Evolutionary conservation across 2,797 vertebrate species (phyloP).

Genomic region (Trachurus trachurus): DNA sequence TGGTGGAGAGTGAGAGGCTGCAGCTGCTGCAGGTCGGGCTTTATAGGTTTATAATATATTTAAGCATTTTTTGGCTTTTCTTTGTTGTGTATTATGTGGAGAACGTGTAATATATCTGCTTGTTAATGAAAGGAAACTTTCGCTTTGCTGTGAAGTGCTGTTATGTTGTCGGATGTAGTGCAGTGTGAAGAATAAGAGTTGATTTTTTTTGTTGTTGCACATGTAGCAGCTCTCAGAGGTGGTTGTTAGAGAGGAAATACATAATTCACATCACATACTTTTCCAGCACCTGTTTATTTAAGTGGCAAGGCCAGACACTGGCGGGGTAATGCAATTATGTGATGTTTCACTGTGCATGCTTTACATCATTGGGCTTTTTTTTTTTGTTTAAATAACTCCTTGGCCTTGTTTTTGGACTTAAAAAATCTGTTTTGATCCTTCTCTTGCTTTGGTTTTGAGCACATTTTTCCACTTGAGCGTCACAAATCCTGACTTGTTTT

Average conservation of each 20-base stretch:
- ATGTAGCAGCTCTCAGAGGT: not conserved
- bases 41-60: not conserved
- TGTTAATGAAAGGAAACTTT: not conserved
- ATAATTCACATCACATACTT: conserved; percentile 40
- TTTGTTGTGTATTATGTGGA: not conserved
- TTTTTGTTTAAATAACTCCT: not conserved
- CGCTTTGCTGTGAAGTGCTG: not conserved
- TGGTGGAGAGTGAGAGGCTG: conserved; percentile 36
- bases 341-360: conserved; percentile 23
- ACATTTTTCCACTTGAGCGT: not conserved
- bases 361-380: not conserved
- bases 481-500: not conserved
- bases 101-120: not conserved
- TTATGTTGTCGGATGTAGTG: not conserved
- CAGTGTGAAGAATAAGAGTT: not conserved
- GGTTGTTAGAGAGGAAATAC: conserved; percentile 18
- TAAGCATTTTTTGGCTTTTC: not conserved
- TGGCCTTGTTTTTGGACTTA: not conserved
- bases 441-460: not conserved
- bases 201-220: conserved; percentile 15
- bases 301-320: conserved; percentile 22
- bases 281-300: conserved; percentile 23
- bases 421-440: not conserved
- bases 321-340: conserved; percentile 29
- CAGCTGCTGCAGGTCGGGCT: conserved; percentile 56